Evolutionary conservation across 1,140 invertebrate genomes (phyloP).

Genomic region (Intoshia linei): DNA sequence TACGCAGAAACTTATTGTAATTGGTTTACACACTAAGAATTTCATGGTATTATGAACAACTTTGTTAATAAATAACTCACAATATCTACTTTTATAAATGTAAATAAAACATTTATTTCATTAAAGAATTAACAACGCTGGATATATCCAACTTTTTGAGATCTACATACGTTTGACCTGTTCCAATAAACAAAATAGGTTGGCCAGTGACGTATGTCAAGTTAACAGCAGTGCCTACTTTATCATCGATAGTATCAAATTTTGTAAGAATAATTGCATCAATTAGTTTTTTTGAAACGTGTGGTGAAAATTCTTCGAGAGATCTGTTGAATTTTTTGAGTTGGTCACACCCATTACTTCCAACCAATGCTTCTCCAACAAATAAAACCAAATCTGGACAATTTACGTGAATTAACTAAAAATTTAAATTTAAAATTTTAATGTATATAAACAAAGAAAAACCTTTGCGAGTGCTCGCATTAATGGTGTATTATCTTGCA

Average conservation of each 20-base stretch:
- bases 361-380: constrained; percentile 88
- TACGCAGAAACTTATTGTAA: too few species aligned
- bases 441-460: constrained; percentile 3
- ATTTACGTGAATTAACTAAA: constrained; percentile 43
- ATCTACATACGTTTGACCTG: constrained; percentile 92
- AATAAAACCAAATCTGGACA: constrained; percentile 84
- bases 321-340: constrained; percentile 92
- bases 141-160: constrained; percentile 75
- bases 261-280: constrained; percentile 90
- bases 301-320: constrained; percentile 34
- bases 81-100: too few species aligned
- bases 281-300: constrained; percentile 30
- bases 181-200: constrained; percentile 94
- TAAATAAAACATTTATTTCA: too few species aligned
- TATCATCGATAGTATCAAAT: constrained; percentile 96
- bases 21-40: too few species aligned
- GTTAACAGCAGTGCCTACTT: constrained; percentile 86
- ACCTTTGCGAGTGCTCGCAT: constrained; percentile 76
- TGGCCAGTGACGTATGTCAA: constrained; percentile 99
- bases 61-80: too few species aligned
- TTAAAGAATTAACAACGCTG: constrained; percentile 68
- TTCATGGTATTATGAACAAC: too few species aligned
- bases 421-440: constrained; percentile 1
- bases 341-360: constrained; percentile 98
- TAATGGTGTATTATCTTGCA: constrained; percentile 96